phyloP scores from a whole-genome alignment of 2,797 vertebrate species.

The Thripadectes ignobilis region DNA sequence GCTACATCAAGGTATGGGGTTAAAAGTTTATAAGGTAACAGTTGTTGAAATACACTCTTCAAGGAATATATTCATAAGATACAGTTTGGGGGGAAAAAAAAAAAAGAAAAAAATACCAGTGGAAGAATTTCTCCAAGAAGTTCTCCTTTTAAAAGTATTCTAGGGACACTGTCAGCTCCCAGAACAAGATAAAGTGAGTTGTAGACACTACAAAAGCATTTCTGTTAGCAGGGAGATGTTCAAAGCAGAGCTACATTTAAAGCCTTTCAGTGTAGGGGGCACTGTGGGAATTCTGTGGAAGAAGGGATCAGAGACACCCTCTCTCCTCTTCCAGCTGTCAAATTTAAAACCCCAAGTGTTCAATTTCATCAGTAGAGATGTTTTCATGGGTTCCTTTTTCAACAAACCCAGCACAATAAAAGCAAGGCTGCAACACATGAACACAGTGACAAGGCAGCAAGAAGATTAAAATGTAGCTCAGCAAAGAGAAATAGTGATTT shows the following conservation, averaged over 20 bases:
- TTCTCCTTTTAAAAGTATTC: constrained; percentile 17
- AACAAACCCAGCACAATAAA: background rate
- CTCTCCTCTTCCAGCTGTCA: background rate
- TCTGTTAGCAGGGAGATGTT: constrained; percentile 7
- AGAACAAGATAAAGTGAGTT: background rate
- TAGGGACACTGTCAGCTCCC: background rate
- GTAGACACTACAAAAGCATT: constrained; percentile 12
- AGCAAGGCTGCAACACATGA: background rate
- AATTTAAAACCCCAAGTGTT: background rate
- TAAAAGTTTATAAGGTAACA: background rate
- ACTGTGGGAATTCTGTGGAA: constrained; percentile 18
- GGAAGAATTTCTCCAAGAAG: background rate
- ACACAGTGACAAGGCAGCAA: background rate
- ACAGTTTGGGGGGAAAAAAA: background rate
- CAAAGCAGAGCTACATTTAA: constrained; percentile 18
- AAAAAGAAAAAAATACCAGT: background rate
- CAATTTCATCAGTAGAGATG: background rate
- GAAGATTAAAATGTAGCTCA: constrained; percentile 14
- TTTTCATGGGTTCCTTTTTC: too few relatives aligned
- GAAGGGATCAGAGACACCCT: background rate
- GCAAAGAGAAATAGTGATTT: constrained; percentile 14
- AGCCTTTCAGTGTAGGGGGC: background rate
- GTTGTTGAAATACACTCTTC: background rate
- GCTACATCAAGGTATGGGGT: background rate
- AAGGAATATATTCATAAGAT: background rate